phyloP scores from a whole-genome alignment of 2,888 invertebrate species.

The Luperina nickerlii region DNA sequence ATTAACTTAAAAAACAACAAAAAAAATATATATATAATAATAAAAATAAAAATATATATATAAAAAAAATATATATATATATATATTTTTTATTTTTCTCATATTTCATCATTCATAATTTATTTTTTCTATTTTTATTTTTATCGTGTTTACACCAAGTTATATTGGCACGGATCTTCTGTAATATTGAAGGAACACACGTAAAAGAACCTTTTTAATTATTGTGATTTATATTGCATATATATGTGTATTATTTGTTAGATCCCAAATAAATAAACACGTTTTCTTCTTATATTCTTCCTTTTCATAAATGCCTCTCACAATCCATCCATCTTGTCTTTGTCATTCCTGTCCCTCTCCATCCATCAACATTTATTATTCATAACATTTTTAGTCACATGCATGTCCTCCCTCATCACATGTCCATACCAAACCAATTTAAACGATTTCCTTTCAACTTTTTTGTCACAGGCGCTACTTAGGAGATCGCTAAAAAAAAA shows the following conservation, averaged over 20 bases:
- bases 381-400: not conserved
- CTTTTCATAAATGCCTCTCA: not conserved
- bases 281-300: not conserved
- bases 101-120: too few species aligned
- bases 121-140: too few species aligned
- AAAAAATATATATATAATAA: too few species aligned
- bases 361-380: not conserved
- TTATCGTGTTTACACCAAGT: too few species aligned
- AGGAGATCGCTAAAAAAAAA: not conserved
- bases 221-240: not conserved
- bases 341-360: not conserved
- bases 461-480: not conserved
- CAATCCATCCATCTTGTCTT: not conserved
- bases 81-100: too few species aligned
- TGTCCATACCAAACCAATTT: not conserved
- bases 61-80: too few species aligned
- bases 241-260: not conserved
- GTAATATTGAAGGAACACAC: too few species aligned
- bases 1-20: too few species aligned
- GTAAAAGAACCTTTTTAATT: not conserved
- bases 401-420: not conserved
- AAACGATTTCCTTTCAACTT: not conserved
- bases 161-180: too few species aligned
- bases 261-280: not conserved
- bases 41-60: too few species aligned